Conservation (phyloP, 2,113 vertebrate species). For the Lagenorhynchus albirostris region DNA sequence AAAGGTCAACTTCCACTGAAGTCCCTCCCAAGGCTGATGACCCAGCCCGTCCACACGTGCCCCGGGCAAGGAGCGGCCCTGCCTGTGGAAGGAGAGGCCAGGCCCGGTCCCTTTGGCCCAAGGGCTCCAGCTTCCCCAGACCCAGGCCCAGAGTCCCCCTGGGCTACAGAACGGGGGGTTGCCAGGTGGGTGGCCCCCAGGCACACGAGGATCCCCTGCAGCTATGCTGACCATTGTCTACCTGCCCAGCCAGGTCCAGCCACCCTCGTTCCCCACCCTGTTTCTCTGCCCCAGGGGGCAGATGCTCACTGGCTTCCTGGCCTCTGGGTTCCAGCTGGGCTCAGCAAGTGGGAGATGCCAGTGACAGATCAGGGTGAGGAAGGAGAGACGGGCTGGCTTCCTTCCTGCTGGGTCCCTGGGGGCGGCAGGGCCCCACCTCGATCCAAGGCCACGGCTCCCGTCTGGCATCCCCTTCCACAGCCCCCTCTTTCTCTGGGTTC, state of each 20-base stretch:
- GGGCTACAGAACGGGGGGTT: neutral
- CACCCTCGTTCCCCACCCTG: fast-evolving
- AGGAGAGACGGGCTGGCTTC: neutral
- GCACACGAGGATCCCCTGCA: neutral
- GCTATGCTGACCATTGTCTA: fast-evolving
- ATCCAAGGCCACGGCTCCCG: fast-evolving
- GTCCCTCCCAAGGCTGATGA: neutral
- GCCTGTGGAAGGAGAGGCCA: neutral
- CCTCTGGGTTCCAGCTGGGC: neutral
- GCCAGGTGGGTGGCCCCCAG: neutral
- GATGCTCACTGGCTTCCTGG: neutral
- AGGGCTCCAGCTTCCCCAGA: neutral
- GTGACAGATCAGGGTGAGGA: fast-evolving
- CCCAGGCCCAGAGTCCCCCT: neutral
- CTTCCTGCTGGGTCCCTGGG: neutral
- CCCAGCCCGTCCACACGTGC: fast-evolving
- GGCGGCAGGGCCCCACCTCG: fast-evolving
- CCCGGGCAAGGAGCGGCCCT: neutral
- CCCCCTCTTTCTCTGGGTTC: neutral
- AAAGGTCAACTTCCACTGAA: neutral
- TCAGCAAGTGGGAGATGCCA: neutral
- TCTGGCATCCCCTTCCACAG: fast-evolving
- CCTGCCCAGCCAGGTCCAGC: neutral
- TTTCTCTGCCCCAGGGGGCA: neutral
- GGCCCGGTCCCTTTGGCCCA: neutral